Base-by-base conservation (phyloP, 2,797 vertebrate genomes). In the Syndactyla subalaris region DNA sequence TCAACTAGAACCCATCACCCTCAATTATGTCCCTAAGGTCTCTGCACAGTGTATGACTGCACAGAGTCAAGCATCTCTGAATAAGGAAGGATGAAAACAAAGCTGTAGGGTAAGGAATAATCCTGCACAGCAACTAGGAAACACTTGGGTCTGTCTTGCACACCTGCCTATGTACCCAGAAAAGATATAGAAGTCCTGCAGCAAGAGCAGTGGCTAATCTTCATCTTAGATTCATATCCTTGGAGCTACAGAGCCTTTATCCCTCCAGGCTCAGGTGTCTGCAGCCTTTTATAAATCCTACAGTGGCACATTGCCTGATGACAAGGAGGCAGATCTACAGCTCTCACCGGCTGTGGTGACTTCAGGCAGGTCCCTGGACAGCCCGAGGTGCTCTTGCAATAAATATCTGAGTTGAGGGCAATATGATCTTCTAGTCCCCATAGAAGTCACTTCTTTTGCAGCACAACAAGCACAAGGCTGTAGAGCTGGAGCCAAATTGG, bases 291-390 rank as follows among this genome's bases (percentile, higher is more conserved):
- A 11, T 57, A 75, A 45, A 49, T 49, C 43, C 32, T 58, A 17
- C 39, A 51, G 16, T 26, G 26, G 30, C 68, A 38, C 45, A 7
- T 43, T 59, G 19, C 34, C 70, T 48, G 27, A 21, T n/a, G 38
- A n/a, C 34, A 32, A 48, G 62, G n/a, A 89, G 65, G 41, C 52
- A 88, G 71, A 83, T 17, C 17, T 30, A 10, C 36, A 66, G 41
- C 15, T 66, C 57, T 89, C 12, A 9, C 36, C 30, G 23, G 13
- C 39, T 13, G 3, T 43, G 11, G n/a, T 26, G 29, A 38, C 38
- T 74, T 48, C 1, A 1, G n/a, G 32, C 4, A 19, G n/a, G 16
- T 0, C 12, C 22, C 24, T 59, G 30, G 26, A 57, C 16, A 52
- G 45, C 27, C 59, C 23, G 27, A 2, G 5, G 17, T 41, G 16